Evolutionary conservation across 1,140 invertebrate genomes (phyloP).

Genomic region (Ceratosolen solmsi): DNA sequence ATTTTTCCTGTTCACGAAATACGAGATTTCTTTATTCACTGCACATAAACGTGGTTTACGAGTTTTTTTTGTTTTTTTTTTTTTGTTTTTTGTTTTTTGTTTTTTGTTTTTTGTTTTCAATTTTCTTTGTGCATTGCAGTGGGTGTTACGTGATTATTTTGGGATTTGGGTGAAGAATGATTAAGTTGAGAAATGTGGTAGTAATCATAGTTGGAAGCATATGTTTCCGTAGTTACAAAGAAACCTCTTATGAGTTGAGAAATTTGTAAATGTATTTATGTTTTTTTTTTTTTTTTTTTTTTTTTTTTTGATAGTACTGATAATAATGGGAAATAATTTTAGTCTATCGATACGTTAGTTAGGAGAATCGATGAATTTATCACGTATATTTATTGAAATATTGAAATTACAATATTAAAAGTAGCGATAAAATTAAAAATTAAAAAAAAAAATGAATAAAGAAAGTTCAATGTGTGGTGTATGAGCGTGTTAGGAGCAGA

Average conservation of each 20-base stretch:
- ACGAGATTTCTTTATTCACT: background rate
- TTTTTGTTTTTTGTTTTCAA: slow-evolving; percentile 1
- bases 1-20: background rate
- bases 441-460: no score
- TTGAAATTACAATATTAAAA: no score
- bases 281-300: no score
- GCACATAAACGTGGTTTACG: background rate
- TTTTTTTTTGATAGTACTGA: background rate
- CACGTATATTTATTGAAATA: no score
- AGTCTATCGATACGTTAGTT: no score
- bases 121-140: background rate
- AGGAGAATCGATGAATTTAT: no score
- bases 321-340: background rate
- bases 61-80: no score
- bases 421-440: no score
- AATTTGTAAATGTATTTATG: slow-evolving; percentile 15
- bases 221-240: background rate
- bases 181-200: background rate
- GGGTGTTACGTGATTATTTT: slow-evolving; percentile 9
- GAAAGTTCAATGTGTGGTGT: no score
- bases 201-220: background rate
- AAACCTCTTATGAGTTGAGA: background rate
- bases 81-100: no score
- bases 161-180: background rate
- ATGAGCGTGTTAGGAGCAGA: no score